phyloP scores from a whole-genome alignment of 2,113 vertebrate genomes.

The Fregata magnificens region DNA sequence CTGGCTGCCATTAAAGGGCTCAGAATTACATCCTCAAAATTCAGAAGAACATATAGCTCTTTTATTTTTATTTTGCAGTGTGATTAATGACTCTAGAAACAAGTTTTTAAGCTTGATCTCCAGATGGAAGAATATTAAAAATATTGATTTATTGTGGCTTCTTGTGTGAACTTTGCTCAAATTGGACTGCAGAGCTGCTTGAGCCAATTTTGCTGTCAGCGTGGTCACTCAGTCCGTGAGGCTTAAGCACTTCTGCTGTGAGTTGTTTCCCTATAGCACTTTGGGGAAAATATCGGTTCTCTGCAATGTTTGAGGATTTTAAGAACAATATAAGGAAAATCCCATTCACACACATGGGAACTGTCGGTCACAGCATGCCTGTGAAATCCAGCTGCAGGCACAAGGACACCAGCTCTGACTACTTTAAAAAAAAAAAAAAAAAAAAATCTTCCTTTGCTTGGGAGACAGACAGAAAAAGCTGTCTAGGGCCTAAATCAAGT shows the following conservation, averaged over 20 bases:
- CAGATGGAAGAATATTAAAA: not conserved
- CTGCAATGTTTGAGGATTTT: not conserved
- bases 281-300: not conserved
- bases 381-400: not conserved
- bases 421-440: not conserved
- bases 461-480: not conserved
- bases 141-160: not conserved
- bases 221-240: rapidly evolving
- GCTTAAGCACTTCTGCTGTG: not conserved
- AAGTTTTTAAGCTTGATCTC: not conserved
- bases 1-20: not conserved
- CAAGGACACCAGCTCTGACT: not conserved
- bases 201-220: not conserved
- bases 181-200: not conserved
- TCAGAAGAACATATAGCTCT: not conserved
- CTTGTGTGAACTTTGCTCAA: not conserved
- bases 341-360: not conserved
- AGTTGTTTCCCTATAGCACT: not conserved
- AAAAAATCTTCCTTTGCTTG: not conserved
- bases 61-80: not conserved
- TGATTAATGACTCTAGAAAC: not conserved
- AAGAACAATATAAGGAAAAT: not conserved
- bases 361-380: not conserved
- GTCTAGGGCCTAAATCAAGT: not conserved
- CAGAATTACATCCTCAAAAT: not conserved